Evolutionary conservation across 1,140 invertebrate genomes (phyloP).

Genomic region (Solen grandis): DNA sequence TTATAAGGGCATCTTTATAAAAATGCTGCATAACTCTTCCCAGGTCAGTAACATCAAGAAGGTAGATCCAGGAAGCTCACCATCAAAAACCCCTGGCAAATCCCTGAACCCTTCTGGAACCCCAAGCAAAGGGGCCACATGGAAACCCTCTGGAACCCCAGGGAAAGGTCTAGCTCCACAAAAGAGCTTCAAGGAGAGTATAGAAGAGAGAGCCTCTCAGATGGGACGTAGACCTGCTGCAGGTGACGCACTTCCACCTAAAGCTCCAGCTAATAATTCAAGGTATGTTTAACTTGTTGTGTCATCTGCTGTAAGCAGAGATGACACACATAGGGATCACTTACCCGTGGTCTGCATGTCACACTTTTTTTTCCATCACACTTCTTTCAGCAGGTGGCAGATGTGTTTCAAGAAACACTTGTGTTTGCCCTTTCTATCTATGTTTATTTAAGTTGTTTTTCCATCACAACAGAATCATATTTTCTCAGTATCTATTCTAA

Average conservation of each 20-base stretch:
- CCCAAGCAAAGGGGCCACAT: conserved; percentile 45
- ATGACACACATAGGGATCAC: no score
- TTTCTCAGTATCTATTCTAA: no score
- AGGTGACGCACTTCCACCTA: conserved; percentile 41
- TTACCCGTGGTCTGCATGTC: no score
- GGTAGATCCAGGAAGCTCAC: conserved; percentile 64
- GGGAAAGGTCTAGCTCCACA: conserved; percentile 60
- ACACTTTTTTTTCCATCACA: no score
- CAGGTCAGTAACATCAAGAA: conserved; percentile 71
- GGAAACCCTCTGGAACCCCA: conserved; percentile 48
- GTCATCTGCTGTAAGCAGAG: no score
- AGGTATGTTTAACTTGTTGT: no score
- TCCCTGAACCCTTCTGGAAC: conserved; percentile 45
- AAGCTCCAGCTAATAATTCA: conserved; percentile 21
- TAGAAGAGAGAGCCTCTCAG: conserved; percentile 63
- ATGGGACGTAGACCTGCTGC: conserved; percentile 39
- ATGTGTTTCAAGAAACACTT: no score
- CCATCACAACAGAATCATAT: no score
- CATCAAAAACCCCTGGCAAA: conserved; percentile 41
- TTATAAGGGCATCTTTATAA: no score
- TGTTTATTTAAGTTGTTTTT: no score
- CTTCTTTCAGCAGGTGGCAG: no score
- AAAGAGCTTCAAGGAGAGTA: conserved; percentile 69
- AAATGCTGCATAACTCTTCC: neutral
- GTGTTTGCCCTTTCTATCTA: no score